phyloP scores from a whole-genome alignment of 2,888 invertebrate species.

The Anthrax anthrax region DNA sequence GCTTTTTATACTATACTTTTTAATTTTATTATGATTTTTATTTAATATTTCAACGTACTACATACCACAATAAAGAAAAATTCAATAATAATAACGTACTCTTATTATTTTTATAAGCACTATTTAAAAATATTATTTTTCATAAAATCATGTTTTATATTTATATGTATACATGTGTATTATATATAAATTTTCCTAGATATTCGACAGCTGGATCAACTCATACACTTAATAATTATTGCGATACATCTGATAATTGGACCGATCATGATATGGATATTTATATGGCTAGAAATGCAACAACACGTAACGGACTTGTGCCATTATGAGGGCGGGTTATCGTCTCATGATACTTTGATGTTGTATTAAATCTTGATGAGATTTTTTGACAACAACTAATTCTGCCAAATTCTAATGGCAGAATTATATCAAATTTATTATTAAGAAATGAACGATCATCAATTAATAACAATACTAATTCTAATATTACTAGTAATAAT shows the following conservation, averaged over 20 bases:
- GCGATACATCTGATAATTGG: slow-evolving; percentile 84
- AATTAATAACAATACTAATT: no score
- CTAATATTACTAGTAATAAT: no score
- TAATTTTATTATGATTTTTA: no score
- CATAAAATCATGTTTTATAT: no score
- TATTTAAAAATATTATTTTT: no score
- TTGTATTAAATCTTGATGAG: slow-evolving; percentile 34
- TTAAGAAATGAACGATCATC: no score
- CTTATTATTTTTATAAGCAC: no score
- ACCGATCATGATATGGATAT: slow-evolving; percentile 93
- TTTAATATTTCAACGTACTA: no score
- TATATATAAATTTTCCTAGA: slow-evolving; percentile 22
- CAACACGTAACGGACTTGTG: slow-evolving; percentile 65
- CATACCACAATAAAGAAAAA: no score
- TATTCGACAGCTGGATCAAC: slow-evolving; percentile 65
- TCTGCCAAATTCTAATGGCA: not conserved
- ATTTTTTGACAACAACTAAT: slow-evolving; percentile 28
- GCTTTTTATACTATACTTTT: no score
- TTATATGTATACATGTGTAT: no score
- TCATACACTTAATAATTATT: slow-evolving; percentile 69
- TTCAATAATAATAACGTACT: no score
- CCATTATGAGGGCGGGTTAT: slow-evolving; percentile 49
- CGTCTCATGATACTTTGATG: slow-evolving; percentile 35
- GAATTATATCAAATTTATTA: not conserved
- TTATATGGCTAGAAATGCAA: slow-evolving; percentile 84